Base-by-base conservation (phyloP, 1,140 invertebrate genomes). In the Tyrophagus putrescentiae region DNA sequence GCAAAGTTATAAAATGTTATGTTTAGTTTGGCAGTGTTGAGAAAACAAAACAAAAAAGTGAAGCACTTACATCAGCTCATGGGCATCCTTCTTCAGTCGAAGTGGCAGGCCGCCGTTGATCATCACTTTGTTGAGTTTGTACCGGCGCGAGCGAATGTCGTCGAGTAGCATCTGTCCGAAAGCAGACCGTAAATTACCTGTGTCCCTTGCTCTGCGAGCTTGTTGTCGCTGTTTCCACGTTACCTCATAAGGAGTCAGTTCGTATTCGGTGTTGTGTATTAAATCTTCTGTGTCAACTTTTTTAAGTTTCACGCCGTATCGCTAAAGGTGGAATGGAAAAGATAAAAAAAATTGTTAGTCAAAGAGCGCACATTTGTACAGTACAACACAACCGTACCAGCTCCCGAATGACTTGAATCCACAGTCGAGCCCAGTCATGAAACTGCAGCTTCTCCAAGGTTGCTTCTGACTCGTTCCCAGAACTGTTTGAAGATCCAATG, bases 231-330 rank as follows among this genome's bases (percentile, higher is more conserved):
- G n/a, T n/a, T n/a, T n/a, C n/a, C n/a, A n/a, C n/a, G n/a, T n/a
- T n/a, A n/a, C n/a, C n/a, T 96, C 92, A 71, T 94, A 95, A 6
- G 92, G 92, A n/a, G 92, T 97, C 62, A 95, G 72, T 72, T 94
- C 88, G 72, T 85, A 96, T 73, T 95, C 90, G 59, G 85, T 79
- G 42, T 72, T 67, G 70, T 80, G 81, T 77, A 68, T 63, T 18
- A 66, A 67, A 23, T 66, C 66, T 5, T 68, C 65, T 9, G 69
- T 68, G 42, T 75, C 72, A 2, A 92, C 85, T 72, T 94, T 94
- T 74, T 94, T 95, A 68, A 97, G 75, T 72, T 91, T 84, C 0
- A 96, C 89, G 11, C 92, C 89, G 69, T 78, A 74, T 16, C 62
- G n/a, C n/a, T n/a, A n/a, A n/a, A n/a, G n/a, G n/a, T n/a, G n/a